These are phyloP conservation scores for Ophiodon elongatus DNA, from an alignment of 2,113 vertebrate genomes.

Conservation along the genomic window DNA sequence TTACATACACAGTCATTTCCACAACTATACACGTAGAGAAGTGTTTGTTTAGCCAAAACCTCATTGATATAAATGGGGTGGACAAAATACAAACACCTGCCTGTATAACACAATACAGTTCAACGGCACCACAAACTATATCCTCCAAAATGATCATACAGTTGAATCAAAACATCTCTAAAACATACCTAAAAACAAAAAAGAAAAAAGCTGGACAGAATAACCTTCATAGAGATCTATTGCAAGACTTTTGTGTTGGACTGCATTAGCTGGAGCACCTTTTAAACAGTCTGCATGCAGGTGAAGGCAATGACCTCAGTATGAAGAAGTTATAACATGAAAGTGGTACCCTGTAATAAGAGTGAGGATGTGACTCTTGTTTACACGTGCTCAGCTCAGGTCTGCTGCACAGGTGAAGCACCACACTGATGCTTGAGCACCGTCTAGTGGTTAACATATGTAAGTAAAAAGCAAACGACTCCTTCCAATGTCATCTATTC, in stretches of 20 bases:
- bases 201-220: neutral
- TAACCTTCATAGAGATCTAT: neutral
- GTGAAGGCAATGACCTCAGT: neutral
- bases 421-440: neutral
- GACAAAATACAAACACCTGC: neutral
- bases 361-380: neutral
- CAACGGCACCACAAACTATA: neutral
- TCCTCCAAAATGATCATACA: neutral
- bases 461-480: conserved; percentile 1
- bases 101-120: neutral
- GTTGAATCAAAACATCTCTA: neutral
- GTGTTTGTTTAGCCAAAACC: neutral
- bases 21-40: neutral
- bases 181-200: neutral
- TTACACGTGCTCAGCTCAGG: neutral
- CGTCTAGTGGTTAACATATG: conserved; percentile 36
- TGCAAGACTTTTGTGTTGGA: neutral
- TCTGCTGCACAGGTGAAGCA: neutral
- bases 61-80: too few relatives aligned
- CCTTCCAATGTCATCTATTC: neutral
- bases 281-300: neutral
- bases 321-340: neutral
- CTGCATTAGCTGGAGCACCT: neutral
- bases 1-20: neutral
- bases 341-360: neutral